Percentiles rank a stretch among this genome's conserved stretches.
These are phyloP conservation scores for Sebastes matsubarae DNA, from an alignment of 2,797 vertebrate genomes.

Conservation along the genomic window DNA sequence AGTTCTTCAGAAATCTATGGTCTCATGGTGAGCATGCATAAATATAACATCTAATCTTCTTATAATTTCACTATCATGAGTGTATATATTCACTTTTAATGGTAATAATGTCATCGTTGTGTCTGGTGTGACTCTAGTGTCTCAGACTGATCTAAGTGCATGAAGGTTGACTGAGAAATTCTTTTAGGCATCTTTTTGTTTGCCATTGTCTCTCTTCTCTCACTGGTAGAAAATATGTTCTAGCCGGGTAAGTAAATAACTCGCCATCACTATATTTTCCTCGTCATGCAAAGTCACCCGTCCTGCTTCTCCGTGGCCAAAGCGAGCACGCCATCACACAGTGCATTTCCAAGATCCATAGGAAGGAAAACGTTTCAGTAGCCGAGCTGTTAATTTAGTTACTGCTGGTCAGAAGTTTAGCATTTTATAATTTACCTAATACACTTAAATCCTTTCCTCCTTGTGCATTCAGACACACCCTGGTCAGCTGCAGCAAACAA, in stretches of 20 bases:
- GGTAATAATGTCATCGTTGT: conserved; percentile 5
- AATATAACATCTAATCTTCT: accelerated
- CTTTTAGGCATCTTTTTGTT: conserved; percentile 71
- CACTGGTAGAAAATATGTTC: conserved; percentile 96
- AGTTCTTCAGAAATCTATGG: conserved; percentile 99
- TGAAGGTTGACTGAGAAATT: conserved; percentile 51
- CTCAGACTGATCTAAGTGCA: conserved; percentile 43
- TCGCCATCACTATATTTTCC: conserved; percentile 40
- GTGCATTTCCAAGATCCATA: conserved; percentile 75
- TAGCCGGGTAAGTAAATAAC: conserved; percentile 92
- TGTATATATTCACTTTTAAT: background rate
- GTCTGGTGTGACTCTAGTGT: background rate
- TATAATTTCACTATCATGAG: background rate
- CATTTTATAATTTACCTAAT: too few species aligned
- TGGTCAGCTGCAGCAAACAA: too few species aligned
- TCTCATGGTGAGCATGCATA: conserved; percentile 86
- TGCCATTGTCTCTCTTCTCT: conserved; percentile 85
- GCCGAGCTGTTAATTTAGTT: background rate
- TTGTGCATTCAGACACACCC: too few species aligned
- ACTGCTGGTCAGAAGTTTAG: too few species aligned
- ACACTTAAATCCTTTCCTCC: too few species aligned
- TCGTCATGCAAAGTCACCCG: conserved; percentile 21
- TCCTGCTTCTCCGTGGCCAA: conserved; percentile 33
- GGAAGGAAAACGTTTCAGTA: background rate
- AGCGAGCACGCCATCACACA: conserved; percentile 34